phyloP scores from a whole-genome alignment of 2,797 vertebrate species.

The Sandelia bainsii region DNA sequence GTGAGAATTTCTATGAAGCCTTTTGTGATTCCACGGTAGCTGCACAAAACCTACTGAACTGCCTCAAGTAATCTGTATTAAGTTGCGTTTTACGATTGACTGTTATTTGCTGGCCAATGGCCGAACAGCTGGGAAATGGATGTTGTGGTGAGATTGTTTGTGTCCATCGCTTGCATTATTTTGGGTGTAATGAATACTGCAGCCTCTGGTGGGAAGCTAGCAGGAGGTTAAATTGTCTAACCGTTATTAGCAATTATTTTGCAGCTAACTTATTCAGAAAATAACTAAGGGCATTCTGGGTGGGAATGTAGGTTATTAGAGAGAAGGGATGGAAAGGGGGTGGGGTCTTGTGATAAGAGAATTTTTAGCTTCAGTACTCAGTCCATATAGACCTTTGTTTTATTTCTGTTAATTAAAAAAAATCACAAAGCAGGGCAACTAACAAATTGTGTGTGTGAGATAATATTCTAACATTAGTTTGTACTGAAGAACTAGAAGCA shows the following conservation, averaged over 20 bases:
- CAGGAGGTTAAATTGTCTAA: background rate
- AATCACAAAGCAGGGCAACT: background rate
- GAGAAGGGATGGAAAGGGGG: background rate
- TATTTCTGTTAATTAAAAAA: background rate
- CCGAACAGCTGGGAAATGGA: background rate
- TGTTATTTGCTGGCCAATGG: too few relatives aligned
- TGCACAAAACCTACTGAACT: too few relatives aligned
- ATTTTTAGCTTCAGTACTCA: background rate
- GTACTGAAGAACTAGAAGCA: slow-evolving; percentile 14
- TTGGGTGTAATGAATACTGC: too few relatives aligned
- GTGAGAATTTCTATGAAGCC: too few relatives aligned
- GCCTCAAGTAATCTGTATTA: too few relatives aligned
- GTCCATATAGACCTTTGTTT: background rate
- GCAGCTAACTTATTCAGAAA: background rate
- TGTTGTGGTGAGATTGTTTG: background rate
- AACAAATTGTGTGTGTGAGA: background rate
- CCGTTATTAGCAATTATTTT: background rate
- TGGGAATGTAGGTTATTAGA: too few relatives aligned
- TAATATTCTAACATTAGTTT: slow-evolving; percentile 20
- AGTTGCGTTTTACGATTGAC: too few relatives aligned
- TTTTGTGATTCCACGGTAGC: too few relatives aligned
- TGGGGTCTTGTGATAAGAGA: too few relatives aligned
- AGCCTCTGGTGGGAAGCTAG: background rate
- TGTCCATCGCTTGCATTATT: background rate
- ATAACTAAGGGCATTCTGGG: too few relatives aligned